Conservation (phyloP, 2,888 invertebrate species). For the Nipponacmea schrenckii region DNA sequence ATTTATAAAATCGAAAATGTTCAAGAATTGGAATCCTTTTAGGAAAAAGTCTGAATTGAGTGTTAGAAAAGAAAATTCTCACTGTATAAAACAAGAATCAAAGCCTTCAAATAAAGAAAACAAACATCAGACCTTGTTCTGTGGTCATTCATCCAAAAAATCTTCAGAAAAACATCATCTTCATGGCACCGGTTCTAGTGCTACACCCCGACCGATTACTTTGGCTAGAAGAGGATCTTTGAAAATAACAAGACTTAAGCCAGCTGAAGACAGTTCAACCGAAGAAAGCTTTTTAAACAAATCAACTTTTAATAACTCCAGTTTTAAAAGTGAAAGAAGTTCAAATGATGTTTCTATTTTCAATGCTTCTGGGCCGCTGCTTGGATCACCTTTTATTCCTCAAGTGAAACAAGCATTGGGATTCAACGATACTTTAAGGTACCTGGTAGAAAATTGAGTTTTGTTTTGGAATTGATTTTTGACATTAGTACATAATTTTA, state of each 20-base stretch:
- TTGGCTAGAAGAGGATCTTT: slow-evolving; percentile 15
- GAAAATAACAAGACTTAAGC: background rate
- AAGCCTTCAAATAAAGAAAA: background rate
- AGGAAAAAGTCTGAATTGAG: background rate
- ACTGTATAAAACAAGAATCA: background rate
- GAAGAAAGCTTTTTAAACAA: background rate
- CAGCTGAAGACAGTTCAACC: background rate
- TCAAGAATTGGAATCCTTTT: slow-evolving; percentile 21
- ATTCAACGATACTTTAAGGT: slow-evolving; percentile 19
- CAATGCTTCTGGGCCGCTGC: slow-evolving; percentile 41
- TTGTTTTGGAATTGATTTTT: too few species aligned
- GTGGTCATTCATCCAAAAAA: too few species aligned
- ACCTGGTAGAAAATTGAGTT: too few species aligned
- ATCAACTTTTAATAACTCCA: background rate
- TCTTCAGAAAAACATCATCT: background rate
- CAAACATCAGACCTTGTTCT: too few species aligned
- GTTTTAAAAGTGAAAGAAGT: background rate
- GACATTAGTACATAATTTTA: too few species aligned
- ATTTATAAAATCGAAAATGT: slow-evolving; percentile 10
- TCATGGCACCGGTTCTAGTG: background rate
- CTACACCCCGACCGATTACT: slow-evolving; percentile 11
- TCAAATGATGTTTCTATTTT: slow-evolving; percentile 13
- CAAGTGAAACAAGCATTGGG: slow-evolving; percentile 49
- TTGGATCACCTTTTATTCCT: slow-evolving; percentile 50
- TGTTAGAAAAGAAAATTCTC: background rate